Evolutionary conservation across 2,888 invertebrate species (phyloP).

Genomic region (Hermodice carunculata): DNA sequence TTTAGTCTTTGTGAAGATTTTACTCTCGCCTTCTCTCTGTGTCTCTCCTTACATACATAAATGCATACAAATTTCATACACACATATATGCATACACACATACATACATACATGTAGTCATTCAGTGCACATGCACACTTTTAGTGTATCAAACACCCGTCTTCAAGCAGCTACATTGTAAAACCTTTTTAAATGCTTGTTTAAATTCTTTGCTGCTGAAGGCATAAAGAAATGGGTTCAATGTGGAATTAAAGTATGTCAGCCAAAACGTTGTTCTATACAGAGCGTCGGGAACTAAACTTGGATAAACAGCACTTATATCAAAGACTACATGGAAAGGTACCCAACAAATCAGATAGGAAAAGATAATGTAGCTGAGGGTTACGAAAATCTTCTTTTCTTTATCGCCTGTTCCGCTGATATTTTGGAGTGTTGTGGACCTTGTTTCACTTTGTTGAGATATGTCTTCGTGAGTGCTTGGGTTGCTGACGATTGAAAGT

Average conservation of each 20-base stretch:
- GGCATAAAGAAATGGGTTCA: slow-evolving; percentile 43
- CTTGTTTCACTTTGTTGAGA: not conserved
- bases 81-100: no score
- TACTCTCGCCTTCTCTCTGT: no score
- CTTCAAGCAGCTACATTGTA: no score
- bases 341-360: slow-evolving; percentile 42
- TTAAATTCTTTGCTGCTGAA: slow-evolving; percentile 36
- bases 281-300: slow-evolving; percentile 31
- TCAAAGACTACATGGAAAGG: slow-evolving; percentile 45
- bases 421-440: not conserved
- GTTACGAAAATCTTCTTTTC: slow-evolving; percentile 40
- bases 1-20: no score
- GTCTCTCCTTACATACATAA: no score
- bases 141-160: no score
- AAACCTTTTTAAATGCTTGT: slow-evolving; percentile 28
- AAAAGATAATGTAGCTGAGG: slow-evolving; percentile 34
- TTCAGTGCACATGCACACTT: no score
- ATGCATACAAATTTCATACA: no score
- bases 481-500: no score
- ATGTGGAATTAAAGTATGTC: slow-evolving; percentile 42
- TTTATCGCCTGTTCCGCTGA: slow-evolving; percentile 11
- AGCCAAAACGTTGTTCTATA: slow-evolving; percentile 41
- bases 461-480: no score
- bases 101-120: no score
- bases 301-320: slow-evolving; percentile 33